phyloP scores from a whole-genome alignment of 2,797 vertebrate species.

The Rhabdomys pumilio region DNA sequence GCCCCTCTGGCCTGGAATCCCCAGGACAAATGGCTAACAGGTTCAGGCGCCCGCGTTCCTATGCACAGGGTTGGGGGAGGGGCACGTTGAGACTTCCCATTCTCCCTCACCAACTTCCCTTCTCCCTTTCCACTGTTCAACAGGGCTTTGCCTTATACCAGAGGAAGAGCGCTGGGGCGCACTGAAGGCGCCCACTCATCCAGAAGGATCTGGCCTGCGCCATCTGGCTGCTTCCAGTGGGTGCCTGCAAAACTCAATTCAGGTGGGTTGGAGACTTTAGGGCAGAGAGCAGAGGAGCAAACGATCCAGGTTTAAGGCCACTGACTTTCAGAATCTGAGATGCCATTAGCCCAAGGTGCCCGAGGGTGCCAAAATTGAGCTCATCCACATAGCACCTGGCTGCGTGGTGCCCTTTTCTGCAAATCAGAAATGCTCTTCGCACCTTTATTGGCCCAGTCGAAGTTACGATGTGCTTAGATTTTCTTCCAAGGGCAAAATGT shows the following conservation, averaged over 20 bases:
- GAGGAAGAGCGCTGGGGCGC: background rate
- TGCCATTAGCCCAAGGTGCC: conserved; percentile 11
- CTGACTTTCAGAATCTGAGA: conserved; percentile 31
- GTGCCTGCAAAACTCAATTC: conserved; percentile 57
- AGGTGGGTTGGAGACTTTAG: background rate
- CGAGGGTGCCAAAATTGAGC: background rate
- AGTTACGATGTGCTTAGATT: conserved; percentile 68
- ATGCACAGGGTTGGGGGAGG: background rate
- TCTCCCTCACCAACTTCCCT: conserved; percentile 30
- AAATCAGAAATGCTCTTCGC: conserved; percentile 52
- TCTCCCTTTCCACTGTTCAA: background rate
- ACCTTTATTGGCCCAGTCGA: conserved; percentile 47
- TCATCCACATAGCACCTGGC: conserved; percentile 10
- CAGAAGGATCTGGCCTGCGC: background rate
- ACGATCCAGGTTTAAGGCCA: background rate
- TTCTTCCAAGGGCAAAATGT: conserved; percentile 81
- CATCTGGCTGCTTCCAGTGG: conserved; percentile 52
- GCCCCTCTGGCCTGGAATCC: conserved; percentile 11
- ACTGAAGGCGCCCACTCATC: background rate
- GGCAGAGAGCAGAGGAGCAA: background rate
- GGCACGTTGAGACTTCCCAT: background rate
- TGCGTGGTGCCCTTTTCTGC: conserved; percentile 27
- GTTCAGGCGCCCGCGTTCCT: background rate
- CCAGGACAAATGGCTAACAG: conserved; percentile 44
- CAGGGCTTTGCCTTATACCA: background rate